phyloP scores from a whole-genome alignment of 2,888 invertebrate genomes.

The Elgonia sp. region DNA sequence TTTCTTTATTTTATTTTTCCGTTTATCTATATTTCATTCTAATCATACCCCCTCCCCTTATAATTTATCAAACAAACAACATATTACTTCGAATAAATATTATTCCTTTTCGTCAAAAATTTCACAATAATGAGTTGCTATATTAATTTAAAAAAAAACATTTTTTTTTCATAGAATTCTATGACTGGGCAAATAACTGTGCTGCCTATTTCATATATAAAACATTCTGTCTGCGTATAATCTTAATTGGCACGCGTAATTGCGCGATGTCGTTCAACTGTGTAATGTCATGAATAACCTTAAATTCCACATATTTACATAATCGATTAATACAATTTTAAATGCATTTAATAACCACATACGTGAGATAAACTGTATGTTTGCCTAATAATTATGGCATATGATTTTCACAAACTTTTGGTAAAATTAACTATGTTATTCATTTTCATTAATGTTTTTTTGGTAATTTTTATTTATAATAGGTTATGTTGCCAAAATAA shows the following conservation, averaged over 20 bases:
- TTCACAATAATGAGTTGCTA: too few species aligned
- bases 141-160: too few species aligned
- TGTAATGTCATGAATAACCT: constrained; percentile 35
- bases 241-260: constrained; percentile 40
- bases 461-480: too few species aligned
- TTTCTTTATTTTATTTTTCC: background rate
- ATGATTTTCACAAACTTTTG: background rate
- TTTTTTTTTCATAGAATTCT: constrained; percentile 9
- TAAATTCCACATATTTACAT: constrained; percentile 39
- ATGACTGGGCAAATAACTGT: constrained; percentile 16
- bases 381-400: constrained; percentile 14
- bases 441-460: too few species aligned
- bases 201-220: background rate
- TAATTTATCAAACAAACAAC: constrained; percentile 32
- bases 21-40: constrained; percentile 6
- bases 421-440: too few species aligned
- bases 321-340: constrained; percentile 41
- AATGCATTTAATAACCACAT: constrained; percentile 38
- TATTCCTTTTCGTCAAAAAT: too few species aligned
- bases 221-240: constrained; percentile 26
- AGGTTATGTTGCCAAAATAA: too few species aligned
- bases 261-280: constrained; percentile 31
- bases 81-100: too few species aligned
- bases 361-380: background rate
- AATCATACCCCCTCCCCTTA: constrained; percentile 1